These are phyloP conservation scores for Euglossa dilemma DNA, from an alignment of 1,140 invertebrate genomes.

Conservation along the genomic window DNA sequence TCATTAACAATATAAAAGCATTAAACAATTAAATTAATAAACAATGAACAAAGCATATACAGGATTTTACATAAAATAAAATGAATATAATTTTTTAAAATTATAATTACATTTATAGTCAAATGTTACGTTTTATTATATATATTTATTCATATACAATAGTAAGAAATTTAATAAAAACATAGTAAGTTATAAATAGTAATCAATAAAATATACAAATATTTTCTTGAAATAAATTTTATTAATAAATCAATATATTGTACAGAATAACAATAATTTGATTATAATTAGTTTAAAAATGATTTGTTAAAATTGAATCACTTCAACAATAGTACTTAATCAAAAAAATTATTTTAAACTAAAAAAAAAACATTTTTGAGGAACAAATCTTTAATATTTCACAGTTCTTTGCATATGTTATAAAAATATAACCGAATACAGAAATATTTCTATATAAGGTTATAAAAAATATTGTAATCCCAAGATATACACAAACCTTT, in stretches of 20 bases:
- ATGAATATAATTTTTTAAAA: background rate
- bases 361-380: background rate
- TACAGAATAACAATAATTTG: background rate
- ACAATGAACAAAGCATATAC: background rate
- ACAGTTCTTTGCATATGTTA: slow-evolving; percentile 8
- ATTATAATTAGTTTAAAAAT: background rate
- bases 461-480: slow-evolving; percentile 42
- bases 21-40: background rate
- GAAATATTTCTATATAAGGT: background rate
- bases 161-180: background rate
- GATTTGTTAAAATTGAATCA: background rate
- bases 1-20: background rate
- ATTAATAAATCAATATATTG: background rate
- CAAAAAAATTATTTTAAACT: background rate
- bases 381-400: background rate
- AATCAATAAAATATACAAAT: background rate
- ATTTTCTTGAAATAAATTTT: background rate
- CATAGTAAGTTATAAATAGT: background rate
- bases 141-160: too few relatives aligned
- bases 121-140: too few relatives aligned
- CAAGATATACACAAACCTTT: slow-evolving; percentile 89
- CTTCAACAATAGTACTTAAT: background rate
- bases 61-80: background rate
- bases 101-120: too few relatives aligned
- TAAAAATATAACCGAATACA: background rate